Evolutionary conservation across 2,113 vertebrate genomes (phyloP), one percentile per base, ranked within the genome.

Genomic region (Lasiurus cinereus): DNA sequence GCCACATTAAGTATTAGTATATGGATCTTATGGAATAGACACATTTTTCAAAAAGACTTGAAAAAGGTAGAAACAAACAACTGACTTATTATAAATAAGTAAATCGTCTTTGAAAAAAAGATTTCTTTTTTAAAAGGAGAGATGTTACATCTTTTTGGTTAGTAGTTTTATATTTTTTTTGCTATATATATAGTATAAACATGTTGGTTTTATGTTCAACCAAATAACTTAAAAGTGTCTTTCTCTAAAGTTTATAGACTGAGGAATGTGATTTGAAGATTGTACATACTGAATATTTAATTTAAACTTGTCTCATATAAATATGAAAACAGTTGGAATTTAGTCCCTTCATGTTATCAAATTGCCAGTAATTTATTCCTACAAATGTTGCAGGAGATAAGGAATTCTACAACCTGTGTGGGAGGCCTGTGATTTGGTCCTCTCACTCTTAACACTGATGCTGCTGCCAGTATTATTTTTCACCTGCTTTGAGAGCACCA

Each of bases 101-200:
- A 87, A 90, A 72, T 9, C 6, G 31, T n/a, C 19, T 91, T 93
- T 66, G 24, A 73, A 36, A 74, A 36, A 15, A 85, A 54, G 72
- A 6, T 73, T 93, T 83, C 43, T 88, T 85, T 91, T 88, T 88
- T n/a, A 56, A 94, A 91, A 83, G 62, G 54, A 84, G 19, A 74
- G n/a, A 39, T 83, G 5, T 43, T 72, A 27, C 43, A 46, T 66
- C 72, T n/a, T 73, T 31, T 46, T 52, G 62, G 33, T 48, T 59
- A 33, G 9, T 36, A 88, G 16, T 73, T 50, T 27, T 76, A 69
- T 72, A 70, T 1, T 24, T 70, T 67, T 15, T 33, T 69, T 18
- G n/a, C 50, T 76, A 2, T 39, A 9, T 33, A n/a, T n/a, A 14
- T 8, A 48, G 7, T 73, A 48, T 78, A 82, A 36, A 82, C 11